Conservation (phyloP, 2,113 vertebrate species). For the Eptesicus fuscus region DNA sequence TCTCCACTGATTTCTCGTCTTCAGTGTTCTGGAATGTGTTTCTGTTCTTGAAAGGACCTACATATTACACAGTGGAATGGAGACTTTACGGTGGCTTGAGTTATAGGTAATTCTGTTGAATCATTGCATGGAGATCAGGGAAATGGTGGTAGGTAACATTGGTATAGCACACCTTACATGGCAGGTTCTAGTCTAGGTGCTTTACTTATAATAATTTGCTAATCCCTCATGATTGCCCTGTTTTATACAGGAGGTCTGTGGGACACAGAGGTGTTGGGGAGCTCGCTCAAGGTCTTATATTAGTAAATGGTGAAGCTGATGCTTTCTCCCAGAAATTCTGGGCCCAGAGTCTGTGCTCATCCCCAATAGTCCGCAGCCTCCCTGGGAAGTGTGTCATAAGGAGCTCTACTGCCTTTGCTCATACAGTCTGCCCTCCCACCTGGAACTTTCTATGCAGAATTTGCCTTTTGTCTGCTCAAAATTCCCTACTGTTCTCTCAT, state of each 20-base stretch:
- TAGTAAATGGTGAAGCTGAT: not conserved
- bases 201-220: not conserved
- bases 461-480: not conserved
- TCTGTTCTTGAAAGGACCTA: not conserved
- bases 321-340: not conserved
- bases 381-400: fast-evolving
- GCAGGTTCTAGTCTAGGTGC: not conserved
- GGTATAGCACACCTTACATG: too few species aligned
- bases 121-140: too few species aligned
- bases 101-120: not conserved
- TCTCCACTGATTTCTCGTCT: not conserved
- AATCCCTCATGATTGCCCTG: not conserved
- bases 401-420: not conserved
- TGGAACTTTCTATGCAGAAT: not conserved
- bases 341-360: not conserved
- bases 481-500: not conserved
- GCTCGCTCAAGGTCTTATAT: not conserved
- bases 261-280: not conserved
- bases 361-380: fast-evolving
- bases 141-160: not conserved
- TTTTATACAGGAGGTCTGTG: not conserved
- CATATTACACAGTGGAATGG: not conserved
- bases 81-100: not conserved
- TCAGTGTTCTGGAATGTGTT: not conserved
- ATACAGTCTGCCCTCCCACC: not conserved